Evolutionary conservation across 2,113 vertebrate genomes (phyloP).

Genomic region (Glaucidium brasilianum): DNA sequence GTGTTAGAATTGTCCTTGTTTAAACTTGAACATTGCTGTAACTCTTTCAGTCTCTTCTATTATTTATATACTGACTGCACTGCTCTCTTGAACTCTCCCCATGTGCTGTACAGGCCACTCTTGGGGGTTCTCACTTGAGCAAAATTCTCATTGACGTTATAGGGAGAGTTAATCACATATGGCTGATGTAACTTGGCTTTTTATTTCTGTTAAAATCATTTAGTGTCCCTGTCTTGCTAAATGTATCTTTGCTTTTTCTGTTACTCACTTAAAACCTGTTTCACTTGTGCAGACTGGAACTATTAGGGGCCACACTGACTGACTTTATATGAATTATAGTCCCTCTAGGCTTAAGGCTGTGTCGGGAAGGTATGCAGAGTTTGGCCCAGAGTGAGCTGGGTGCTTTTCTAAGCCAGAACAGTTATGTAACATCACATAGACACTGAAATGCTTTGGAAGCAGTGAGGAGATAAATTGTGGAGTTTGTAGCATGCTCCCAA

Average conservation of each 20-base stretch:
- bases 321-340: background rate
- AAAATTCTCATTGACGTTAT: background rate
- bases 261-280: background rate
- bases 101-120: background rate
- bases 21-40: background rate
- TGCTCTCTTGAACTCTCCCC: background rate
- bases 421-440: constrained; percentile 30
- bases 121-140: background rate
- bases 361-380: background rate
- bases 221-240: background rate
- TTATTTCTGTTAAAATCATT: background rate
- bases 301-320: background rate
- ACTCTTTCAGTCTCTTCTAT: background rate
- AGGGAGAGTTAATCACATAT: background rate
- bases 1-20: background rate
- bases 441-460: background rate
- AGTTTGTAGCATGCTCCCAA: background rate
- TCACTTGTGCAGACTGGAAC: background rate
- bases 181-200: background rate
- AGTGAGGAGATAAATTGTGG: background rate
- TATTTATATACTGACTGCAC: background rate
- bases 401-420: background rate
- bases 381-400: background rate
- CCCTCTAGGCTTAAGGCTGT: background rate
- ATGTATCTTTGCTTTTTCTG: background rate